phyloP scores from a whole-genome alignment of 1,140 invertebrate species.

The Pseudomyrmex gracilis region DNA sequence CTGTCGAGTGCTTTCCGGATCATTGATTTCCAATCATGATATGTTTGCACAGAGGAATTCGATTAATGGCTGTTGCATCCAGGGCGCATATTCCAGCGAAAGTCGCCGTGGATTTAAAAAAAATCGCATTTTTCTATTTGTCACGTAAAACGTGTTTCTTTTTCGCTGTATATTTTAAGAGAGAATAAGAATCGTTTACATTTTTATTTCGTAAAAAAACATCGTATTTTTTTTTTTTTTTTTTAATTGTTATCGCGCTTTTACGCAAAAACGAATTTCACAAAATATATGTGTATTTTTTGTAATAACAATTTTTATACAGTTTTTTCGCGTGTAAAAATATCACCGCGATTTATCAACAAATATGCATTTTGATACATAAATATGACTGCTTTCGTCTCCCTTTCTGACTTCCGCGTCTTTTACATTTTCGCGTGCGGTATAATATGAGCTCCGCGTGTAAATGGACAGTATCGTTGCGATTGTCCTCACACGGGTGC shows the following conservation, averaged over 20 bases:
- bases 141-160: too few relatives aligned
- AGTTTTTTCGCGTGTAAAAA: too few relatives aligned
- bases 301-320: background rate
- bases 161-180: too few relatives aligned
- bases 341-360: background rate
- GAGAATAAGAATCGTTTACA: too few relatives aligned
- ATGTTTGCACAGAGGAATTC: background rate
- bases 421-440: constrained; percentile 20
- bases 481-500: constrained; percentile 27
- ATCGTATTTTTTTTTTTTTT: background rate
- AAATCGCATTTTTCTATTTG: too few relatives aligned
- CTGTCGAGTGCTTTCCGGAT: background rate
- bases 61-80: constrained; percentile 4
- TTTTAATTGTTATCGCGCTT: background rate
- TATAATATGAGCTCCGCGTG: background rate
- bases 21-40: constrained; percentile 17
- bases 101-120: too few relatives aligned
- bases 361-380: background rate
- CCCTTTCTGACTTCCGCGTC: background rate
- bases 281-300: too few relatives aligned
- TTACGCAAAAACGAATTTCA: too few relatives aligned
- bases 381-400: background rate
- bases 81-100: too few relatives aligned
- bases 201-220: too few relatives aligned
- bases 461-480: background rate